Evolutionary conservation across 2,797 vertebrate genomes (phyloP), one percentile per base, ranked within the genome.

Genomic region (Oceanodroma leucorhoa): DNA sequence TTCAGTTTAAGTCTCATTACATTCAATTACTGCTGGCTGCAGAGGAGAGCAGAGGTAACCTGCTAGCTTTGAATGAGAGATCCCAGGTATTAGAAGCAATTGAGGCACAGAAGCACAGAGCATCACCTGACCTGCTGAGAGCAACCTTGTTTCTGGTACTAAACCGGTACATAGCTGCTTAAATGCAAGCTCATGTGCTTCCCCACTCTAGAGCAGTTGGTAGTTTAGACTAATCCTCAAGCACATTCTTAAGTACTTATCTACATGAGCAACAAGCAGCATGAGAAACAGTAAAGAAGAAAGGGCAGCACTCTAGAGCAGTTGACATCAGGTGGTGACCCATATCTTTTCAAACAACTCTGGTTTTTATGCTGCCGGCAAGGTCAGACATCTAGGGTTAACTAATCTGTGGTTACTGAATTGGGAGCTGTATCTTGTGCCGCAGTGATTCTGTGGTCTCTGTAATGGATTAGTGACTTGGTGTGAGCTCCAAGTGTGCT

Each of bases 281-380:
- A 36, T 26, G 55, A 46, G 34, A 34, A 91, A 66, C 9, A 26
- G 27, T 14, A 18, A 62, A 45, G 60, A 21, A 51, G 32, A 53
- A 81, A 67, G 11, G 22, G 38, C 29, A 67, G 6, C 4, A 2
- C 57, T 83, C 22, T 7, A 38, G 53, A 83, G 21, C 6, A 36
- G 34, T 1, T 89, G 53, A 41, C 9, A 38, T n/a, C 2, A 10
- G 19, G 27, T 83, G 45, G 34, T 73, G 60, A 60, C 60, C 41
- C 5, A 8, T 11, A 13, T 22, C 67, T 78, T 34, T 69, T 90
- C 29, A 62, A 88, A 26, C 20, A 87, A n/a, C 21, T 41, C 11
- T 40, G 0, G 5, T 16, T 53, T 66, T 77, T 17, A 11, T 0
- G 3, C 23, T 53, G 23, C 36, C 2, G 2, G 36, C 26, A 21